phyloP scores from a whole-genome alignment of 2,888 invertebrate genomes.

The Entomobrya multifasciata region DNA sequence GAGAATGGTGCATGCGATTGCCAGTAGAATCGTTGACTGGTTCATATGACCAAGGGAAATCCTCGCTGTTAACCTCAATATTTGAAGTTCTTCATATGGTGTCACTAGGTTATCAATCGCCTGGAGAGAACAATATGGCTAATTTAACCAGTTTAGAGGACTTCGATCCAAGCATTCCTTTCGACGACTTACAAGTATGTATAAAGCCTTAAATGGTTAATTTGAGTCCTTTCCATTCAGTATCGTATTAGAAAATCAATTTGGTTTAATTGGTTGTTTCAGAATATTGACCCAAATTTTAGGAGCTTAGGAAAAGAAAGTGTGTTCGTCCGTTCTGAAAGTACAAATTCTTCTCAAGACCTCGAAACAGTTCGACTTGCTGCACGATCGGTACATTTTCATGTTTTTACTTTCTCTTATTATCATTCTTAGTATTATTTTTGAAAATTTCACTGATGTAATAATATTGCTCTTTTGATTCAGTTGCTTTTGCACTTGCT shows the following conservation, averaged over 20 bases:
- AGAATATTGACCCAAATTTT: constrained; percentile 59
- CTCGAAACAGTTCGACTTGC: constrained; percentile 84
- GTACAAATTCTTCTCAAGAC: constrained; percentile 73
- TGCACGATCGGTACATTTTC: constrained; percentile 84
- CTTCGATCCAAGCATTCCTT: constrained; percentile 87
- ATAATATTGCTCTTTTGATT: constrained; percentile 36
- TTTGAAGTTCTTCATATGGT: constrained; percentile 82
- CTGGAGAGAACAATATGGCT: constrained; percentile 56
- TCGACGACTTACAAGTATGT: constrained; percentile 85
- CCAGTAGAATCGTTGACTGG: constrained; percentile 81
- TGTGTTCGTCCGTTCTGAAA: constrained; percentile 72
- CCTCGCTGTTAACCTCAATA: constrained; percentile 86
- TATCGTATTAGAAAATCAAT: too few species aligned
- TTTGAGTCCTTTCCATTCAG: background rate
- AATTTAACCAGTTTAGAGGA: constrained; percentile 85
- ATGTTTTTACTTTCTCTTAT: background rate
- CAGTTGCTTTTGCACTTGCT: constrained; percentile 92
- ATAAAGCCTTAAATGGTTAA: background rate
- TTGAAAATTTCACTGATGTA: background rate
- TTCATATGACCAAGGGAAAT: constrained; percentile 80
- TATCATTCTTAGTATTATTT: background rate
- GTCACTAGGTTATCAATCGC: constrained; percentile 74
- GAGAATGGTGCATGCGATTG: constrained; percentile 96
- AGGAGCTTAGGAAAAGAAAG: constrained; percentile 76
- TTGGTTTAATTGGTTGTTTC: background rate